Base-by-base conservation (phyloP, 2,888 invertebrate genomes). In the Lycophotia porphyrea region DNA sequence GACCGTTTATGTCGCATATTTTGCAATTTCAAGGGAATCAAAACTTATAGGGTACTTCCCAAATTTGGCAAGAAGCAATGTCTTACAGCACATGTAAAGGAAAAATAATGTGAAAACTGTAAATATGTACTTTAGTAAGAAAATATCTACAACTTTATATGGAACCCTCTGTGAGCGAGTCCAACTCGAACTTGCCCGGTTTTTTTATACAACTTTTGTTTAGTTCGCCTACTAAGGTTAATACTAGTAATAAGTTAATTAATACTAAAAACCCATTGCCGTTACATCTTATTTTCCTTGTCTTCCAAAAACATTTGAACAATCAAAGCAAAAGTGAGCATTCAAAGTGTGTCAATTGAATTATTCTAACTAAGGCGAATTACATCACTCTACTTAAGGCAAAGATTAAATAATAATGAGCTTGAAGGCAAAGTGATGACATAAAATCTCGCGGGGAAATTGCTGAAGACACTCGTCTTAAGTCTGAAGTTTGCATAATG, bases 401-500 rank as follows among this genome's bases (percentile, higher is more conserved):
- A 79, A 74, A 90, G 85, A 90, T 91, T 91, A 91, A 90, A 91
- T 90, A 91, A 90, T 91, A 91, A 90, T 88, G 89, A 89, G 89
- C 87, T 88, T 88, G 88, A 89, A 89, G 88, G 88, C 88, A 86
- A 90, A 92, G 90, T 90, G 90, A 90, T 89, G 89, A 90, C 90
- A 89, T 91, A 91, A 92, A 93, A 91, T 90, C 91, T 88, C 88
- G 86, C 84, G 86, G 82, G 83, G 86, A 90, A 88, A 90, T 86
- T 79, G 90, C 89, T 87, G 76, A 84, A 90, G 91, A 90, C 90
- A 92, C 91, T 92, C 90, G 84, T 90, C 91, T 89, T 90, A 90
- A 89, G 88, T 88, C 85, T 75, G 80, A 86, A 89, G 90, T 93
- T 92, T 92, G 92, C 93, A 93, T 93, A 93, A 93, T 93, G 90